Percentiles rank a stretch among this genome's conserved stretches.
Conservation (phyloP, 2,888 invertebrate genomes). For the Saturnia pavonia region DNA sequence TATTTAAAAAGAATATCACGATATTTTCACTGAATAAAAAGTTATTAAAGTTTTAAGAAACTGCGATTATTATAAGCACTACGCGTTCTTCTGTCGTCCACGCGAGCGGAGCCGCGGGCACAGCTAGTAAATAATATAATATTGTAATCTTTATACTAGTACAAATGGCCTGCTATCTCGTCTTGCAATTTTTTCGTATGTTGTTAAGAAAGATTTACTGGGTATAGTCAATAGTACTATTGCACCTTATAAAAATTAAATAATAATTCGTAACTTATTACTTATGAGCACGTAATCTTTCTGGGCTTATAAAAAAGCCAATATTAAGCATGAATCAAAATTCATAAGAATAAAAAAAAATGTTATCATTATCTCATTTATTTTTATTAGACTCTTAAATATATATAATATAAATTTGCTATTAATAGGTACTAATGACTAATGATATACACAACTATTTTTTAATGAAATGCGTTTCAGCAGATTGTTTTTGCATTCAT, state of each 20-base stretch:
- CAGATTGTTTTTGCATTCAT: background rate
- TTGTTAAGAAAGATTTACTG: too few relatives aligned
- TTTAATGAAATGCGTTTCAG: background rate
- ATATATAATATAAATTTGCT: background rate
- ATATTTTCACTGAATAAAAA: too few relatives aligned
- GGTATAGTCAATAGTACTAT: background rate
- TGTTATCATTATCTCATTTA: background rate
- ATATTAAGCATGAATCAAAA: background rate
- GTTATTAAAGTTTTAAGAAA: too few relatives aligned
- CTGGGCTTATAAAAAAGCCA: background rate
- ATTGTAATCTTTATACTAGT: too few relatives aligned
- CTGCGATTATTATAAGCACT: too few relatives aligned
- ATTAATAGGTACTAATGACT: background rate
- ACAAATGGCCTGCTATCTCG: too few relatives aligned
- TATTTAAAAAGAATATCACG: too few relatives aligned
- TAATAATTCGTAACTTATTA: background rate
- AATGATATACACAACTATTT: background rate
- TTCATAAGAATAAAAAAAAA: background rate
- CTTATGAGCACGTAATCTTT: background rate
- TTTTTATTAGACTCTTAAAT: background rate
- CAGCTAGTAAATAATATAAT: too few relatives aligned
- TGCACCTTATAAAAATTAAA: background rate
- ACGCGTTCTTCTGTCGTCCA: too few relatives aligned
- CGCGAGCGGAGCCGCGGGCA: too few relatives aligned
- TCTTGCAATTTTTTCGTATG: too few relatives aligned